Base-by-base conservation (phyloP, 1,140 invertebrate species). In the Brachystomella parvula region DNA sequence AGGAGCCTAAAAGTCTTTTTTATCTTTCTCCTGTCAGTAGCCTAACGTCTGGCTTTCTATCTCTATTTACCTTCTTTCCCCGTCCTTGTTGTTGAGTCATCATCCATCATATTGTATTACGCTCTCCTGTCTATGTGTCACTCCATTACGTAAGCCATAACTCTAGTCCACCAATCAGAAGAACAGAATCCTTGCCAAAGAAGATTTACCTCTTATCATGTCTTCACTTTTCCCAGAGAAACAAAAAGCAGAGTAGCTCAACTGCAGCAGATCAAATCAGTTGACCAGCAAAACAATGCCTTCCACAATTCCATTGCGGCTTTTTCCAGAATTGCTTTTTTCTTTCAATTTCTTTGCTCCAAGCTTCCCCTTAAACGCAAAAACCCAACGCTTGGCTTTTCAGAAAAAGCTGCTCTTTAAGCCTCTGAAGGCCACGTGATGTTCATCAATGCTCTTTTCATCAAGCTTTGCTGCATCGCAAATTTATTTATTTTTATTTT, bases 11-110 rank as follows among this genome's bases (percentile, higher is more conserved):
- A n/a, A 9, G 6, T 19, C 35, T 39, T 39, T 39, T 9, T 39
- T 19, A 9, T 19, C 35, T 39, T 39, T 39, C 35, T 53, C 49
- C 49, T 53, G 24, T 53, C 49, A 26, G n/a, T n/a, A n/a, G 15
- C 49, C 49, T 53, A 6, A 6, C 49, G 12, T 19, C 35, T 15
- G 12, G 12, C 49, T 19, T 15, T 26, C 49, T 53, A 53, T 53
- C 49, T 53, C 49, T 53, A 53, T 53, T 53, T 53, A 53, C 49
- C 49, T 53, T 53, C 3, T 6, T n/a, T n/a, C n/a, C n/a, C n/a
- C n/a, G n/a, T n/a, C n/a, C 63, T 26, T 57, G 47, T 47, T 66
- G 57, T 61, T 66, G 64, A 66, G 57, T 66, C 64, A 66, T 60
- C 63, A 65, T 66, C 47, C 57, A 66, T 66, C 64, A 66, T 66